Evolutionary conservation across 2,113 vertebrate genomes (phyloP).

Genomic region (Andinoacara biseriatus): DNA sequence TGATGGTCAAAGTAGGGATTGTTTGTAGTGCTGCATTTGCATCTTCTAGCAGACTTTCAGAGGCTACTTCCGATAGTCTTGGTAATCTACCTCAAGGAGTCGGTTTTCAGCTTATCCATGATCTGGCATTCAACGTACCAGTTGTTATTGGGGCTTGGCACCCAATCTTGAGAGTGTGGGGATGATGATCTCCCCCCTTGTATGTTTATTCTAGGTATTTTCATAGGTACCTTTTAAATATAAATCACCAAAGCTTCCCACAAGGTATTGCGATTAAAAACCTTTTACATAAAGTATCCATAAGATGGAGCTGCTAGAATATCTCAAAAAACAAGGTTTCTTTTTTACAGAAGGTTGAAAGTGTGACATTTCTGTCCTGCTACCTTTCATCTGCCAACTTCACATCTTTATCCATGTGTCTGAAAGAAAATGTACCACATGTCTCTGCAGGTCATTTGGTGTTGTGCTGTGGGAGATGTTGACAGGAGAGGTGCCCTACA

Average conservation of each 20-base stretch:
- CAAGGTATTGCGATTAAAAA: background rate
- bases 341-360: background rate
- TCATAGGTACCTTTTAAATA: background rate
- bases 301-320: background rate
- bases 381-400: slow-evolving; percentile 19
- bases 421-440: background rate
- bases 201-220: too few species aligned
- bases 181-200: too few species aligned
- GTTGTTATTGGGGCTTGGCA: too few species aligned
- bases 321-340: background rate
- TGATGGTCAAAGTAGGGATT: too few species aligned
- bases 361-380: slow-evolving; percentile 13
- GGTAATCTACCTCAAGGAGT: too few species aligned
- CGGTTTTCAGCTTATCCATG: too few species aligned
- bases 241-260: background rate
- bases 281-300: background rate
- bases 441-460: slow-evolving; percentile 90
- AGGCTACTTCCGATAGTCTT: too few species aligned
- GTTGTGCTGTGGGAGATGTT: slow-evolving; percentile 98
- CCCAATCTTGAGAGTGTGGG: too few species aligned
- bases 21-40: too few species aligned
- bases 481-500: slow-evolving; percentile 97
- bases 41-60: too few species aligned
- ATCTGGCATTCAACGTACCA: too few species aligned
- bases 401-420: background rate